Base-by-base conservation (phyloP, 2,888 invertebrate genomes). In the Caenorhabditis uteleia region DNA sequence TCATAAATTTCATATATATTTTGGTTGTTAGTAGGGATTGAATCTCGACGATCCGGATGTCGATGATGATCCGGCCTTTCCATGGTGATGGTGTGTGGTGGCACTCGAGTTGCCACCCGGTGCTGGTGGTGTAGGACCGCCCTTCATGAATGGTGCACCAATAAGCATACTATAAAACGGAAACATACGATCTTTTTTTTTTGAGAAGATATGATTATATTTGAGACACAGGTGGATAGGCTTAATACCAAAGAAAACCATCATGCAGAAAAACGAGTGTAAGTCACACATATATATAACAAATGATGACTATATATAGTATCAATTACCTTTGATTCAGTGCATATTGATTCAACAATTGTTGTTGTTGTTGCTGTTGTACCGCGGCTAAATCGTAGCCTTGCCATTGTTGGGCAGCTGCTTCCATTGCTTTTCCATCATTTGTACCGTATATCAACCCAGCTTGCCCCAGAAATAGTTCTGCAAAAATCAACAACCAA, bases 131-230 rank as follows among this genome's bases (percentile, higher is more conserved):
- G 70, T 44, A 8, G 55, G 49, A n/a, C 50, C 57, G 44, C 57
- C 59, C 39, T 71, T 71, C 54, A 71, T 49, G 53, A 71, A 64
- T 25, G 68, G 68, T 3, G 66, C 62, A 20, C 71, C 71, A 57
- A 71, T 71, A 33, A 71, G 57, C 64, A 71, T 66, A 64, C 71
- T 71, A 57, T 50, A 71, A 53, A 16, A 34, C n/a, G 10, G 23
- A 38, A 14, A 53, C 29, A 42, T n/a, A n/a, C n/a, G n/a, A n/a
- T n/a, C n/a, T n/a, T n/a, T n/a, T n/a, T n/a, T n/a, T n/a, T n/a
- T n/a, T n/a, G n/a, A n/a, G n/a, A n/a, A n/a, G n/a, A n/a, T n/a
- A n/a, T n/a, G n/a, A n/a, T n/a, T n/a, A n/a, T n/a, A n/a, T n/a
- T n/a, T n/a, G n/a, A n/a, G n/a, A n/a, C n/a, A n/a, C n/a, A n/a